phyloP scores from a whole-genome alignment of 2,888 invertebrate species.

The Poecilobothrus nobilitatus region DNA sequence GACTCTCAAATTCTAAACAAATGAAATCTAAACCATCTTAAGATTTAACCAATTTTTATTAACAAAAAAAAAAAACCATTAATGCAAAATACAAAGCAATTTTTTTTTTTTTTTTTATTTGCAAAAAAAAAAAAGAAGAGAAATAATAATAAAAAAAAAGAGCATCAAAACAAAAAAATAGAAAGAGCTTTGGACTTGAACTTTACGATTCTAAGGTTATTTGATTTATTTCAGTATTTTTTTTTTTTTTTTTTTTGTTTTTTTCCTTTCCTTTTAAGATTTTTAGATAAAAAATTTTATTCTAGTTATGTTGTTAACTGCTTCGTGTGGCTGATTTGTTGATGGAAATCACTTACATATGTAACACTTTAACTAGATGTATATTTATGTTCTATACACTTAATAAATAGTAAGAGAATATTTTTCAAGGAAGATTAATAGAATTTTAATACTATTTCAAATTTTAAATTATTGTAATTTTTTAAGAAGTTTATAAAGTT shows the following conservation, averaged over 20 bases:
- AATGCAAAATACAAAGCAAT: slow-evolving; percentile 1
- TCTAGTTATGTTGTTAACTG: slow-evolving; percentile 1
- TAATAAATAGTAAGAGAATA: too few relatives aligned
- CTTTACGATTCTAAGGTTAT: slow-evolving; percentile 6
- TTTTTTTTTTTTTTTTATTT: not conserved
- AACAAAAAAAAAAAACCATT: not conserved
- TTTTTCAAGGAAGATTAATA: too few relatives aligned
- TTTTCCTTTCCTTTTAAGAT: not conserved
- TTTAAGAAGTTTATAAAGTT: too few relatives aligned
- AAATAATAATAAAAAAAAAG: not conserved
- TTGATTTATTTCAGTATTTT: not conserved
- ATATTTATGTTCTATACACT: too few relatives aligned
- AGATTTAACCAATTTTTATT: not conserved
- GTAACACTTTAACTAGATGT: too few relatives aligned
- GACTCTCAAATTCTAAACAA: not conserved
- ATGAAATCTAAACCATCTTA: not conserved
- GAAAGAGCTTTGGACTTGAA: slow-evolving; percentile 3
- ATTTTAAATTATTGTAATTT: too few relatives aligned
- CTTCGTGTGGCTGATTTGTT: not conserved
- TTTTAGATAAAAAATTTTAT: not conserved
- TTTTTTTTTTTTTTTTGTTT: not conserved
- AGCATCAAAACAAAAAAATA: slow-evolving; percentile 1
- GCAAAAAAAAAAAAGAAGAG: not conserved
- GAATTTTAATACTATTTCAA: too few relatives aligned
- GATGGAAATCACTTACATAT: too few relatives aligned